Base-by-base conservation (phyloP, 2,113 vertebrate species). In the Crypturellus undulatus region DNA sequence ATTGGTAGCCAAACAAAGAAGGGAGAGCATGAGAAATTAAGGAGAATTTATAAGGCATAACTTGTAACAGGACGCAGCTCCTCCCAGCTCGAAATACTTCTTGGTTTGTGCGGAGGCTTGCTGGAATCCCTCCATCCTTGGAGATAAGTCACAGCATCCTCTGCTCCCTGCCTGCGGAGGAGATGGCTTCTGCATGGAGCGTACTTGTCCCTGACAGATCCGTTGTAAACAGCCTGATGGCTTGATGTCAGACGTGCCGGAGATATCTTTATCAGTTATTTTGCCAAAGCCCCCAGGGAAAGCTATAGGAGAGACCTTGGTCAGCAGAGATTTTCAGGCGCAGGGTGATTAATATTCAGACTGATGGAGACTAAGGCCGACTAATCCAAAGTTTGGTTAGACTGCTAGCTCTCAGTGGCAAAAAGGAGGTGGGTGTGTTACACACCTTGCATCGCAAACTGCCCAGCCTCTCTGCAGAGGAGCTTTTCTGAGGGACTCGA, bases 251-350 rank as follows among this genome's bases (percentile, higher is more conserved):
- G 88, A 52, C 52, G 10, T 0, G 1, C 65, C 3, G 26, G 24
- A 79, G 93, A 97, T 88, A 67, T 96, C 95, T 97, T 34, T 42
- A 96, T 97, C 95, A 97, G 93, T 93, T 79, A 12, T 88, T 86
- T 18, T 79, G 88, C 95, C 93, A 94, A 28, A 69, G 92, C 65
- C 90, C 92, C 93, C 14, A 36, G 0, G 85, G 93, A 80, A 92
- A 43, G 69, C 93, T 76, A 76, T 11, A 79, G 94, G 94, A 90
- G 89, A 79, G 32, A 34, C 69, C 80, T 59, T 45, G 93, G 94
- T 84, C 94, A 95, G 93, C 94, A 79, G 92, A 56, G 95, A 72
- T 85, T 88, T 58, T 56, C 64, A 49, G 93, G 95, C 84, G 9
- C 40, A 9, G 72, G 0, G 52, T 63, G 93, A 79, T 72, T 34